A percentile compares a stretch with the other conserved stretches of the same genome.
Evolutionary conservation across 1,140 invertebrate species (phyloP).

Genomic region (Leptoteleia sp.): DNA sequence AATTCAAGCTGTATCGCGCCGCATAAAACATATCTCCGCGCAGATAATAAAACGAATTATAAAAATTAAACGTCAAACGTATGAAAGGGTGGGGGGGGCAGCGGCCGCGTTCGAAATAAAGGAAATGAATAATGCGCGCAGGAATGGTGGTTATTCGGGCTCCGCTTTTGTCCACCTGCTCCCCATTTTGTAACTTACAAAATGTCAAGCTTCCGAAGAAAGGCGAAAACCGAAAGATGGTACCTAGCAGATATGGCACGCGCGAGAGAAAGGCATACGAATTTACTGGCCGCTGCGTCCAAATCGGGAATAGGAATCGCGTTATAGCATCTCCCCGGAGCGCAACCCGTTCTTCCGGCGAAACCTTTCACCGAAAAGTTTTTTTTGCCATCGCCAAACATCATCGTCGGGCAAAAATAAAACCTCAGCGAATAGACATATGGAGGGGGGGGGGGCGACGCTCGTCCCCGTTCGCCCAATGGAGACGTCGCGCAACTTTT

Average conservation of each 20-base stretch:
- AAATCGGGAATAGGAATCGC: constrained; percentile 54
- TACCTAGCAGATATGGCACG: constrained; percentile 47
- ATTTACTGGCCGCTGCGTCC: constrained; percentile 41
- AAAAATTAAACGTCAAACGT: constrained; percentile 41
- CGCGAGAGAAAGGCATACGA: constrained; percentile 51
- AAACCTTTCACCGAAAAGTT: constrained; percentile 44
- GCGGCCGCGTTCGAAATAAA: constrained; percentile 19
- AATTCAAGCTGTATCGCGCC: too few relatives aligned
- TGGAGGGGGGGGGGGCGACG: too few relatives aligned
- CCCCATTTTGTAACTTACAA: constrained; percentile 54
- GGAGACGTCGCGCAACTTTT: constrained; percentile 32
- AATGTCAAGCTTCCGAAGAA: constrained; percentile 60
- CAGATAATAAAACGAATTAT: constrained; percentile 42
- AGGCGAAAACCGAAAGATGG: constrained; percentile 51
- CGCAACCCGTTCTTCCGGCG: constrained; percentile 10
- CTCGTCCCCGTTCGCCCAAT: not conserved
- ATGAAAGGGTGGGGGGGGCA: too few relatives aligned
- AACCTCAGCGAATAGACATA: too few relatives aligned
- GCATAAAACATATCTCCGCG: constrained; percentile 28
- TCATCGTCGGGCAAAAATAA: constrained; percentile 1
- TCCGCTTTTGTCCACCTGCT: constrained; percentile 56
- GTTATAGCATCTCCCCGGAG: constrained; percentile 30
- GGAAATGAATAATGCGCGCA: constrained; percentile 44
- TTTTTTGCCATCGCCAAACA: constrained; percentile 26
- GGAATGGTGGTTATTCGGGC: constrained; percentile 46